Conservation (phyloP, 2,113 vertebrate species). For the Myotis lucifugus region DNA sequence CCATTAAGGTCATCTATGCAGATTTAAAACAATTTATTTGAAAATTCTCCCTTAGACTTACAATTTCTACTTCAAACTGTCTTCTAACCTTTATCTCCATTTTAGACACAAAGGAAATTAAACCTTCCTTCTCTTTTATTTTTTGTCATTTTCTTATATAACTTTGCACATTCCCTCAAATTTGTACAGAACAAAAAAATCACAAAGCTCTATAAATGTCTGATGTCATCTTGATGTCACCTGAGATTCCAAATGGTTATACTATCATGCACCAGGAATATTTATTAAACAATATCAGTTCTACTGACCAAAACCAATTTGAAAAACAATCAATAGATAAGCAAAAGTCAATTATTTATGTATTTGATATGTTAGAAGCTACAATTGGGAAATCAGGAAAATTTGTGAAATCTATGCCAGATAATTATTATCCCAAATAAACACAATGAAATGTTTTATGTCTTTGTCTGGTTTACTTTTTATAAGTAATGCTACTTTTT, state of each 20-base stretch:
- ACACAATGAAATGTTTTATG: not conserved
- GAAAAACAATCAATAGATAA: not conserved
- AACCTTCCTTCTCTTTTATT: not conserved
- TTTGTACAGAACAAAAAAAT: not conserved
- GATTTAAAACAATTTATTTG: not conserved
- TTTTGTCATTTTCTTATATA: not conserved
- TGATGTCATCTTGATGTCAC: not conserved
- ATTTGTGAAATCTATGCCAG: not conserved
- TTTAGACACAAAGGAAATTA: not conserved
- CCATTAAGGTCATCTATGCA: not conserved
- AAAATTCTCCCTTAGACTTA: not conserved
- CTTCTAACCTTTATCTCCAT: not conserved
- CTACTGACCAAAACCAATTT: not conserved
- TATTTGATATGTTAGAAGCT: not conserved
- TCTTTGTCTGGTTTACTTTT: not conserved
- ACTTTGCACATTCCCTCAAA: not conserved
- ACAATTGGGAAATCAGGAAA: not conserved
- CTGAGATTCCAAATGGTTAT: not conserved
- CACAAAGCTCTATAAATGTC: not conserved
- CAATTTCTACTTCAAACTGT: not conserved
- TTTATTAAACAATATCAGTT: not conserved
- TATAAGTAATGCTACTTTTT: not conserved
- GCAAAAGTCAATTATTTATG: not conserved
- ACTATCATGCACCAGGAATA: not conserved
- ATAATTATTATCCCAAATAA: not conserved